Evolutionary conservation across 2,113 vertebrate genomes (phyloP), one percentile per base, ranked within the genome.

Genomic region (Crotophaga sulcirostris): DNA sequence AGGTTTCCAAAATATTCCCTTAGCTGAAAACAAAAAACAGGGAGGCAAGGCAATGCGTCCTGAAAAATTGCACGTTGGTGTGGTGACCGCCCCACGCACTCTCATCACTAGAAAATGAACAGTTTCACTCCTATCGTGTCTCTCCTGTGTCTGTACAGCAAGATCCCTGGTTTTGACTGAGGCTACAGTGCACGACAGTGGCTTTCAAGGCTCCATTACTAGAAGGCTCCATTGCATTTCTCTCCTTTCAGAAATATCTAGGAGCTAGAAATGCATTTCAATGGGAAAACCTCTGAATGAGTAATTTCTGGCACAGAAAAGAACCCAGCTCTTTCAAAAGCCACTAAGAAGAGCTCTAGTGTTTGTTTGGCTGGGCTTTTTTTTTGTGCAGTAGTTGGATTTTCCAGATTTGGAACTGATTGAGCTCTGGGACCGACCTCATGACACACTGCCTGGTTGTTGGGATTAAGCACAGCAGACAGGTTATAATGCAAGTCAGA

Each of bases 261-360:
- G 23, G 93, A 78, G 89, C 52, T 93, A 89, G 79, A 84, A 94
- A 78, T 0, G 10, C 52, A 42, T 81, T 11, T 84, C 87, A 89
- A 2, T 38, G 66, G 89, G 72, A 79, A 93, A 95, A 64, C 34
- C 60, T 56, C 80, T 91, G 94, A 95, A 94, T 84, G 91, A 84
- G 84, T 64, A 40, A 73, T 87, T 97, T 91, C 93, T 94, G 94
- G 93, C 91, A 96, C 89, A 17, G 74, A 82, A 54, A 28, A 73
- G 84, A 89, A 82, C 7, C 18, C 0, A 38, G 68, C 80, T 74
- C 89, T 95, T 94, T 95, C 83, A 93, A 87, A 97, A 87, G 89
- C 90, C 85, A 74, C 92, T 84, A 59, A 94, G 60, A 94, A 94
- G 60, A 94, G 95, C 76, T 75, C 42, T 8, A 13, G 42, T 8